Conservation (phyloP, 2,888 invertebrate species). For the Drosophila atroscutellata region DNA sequence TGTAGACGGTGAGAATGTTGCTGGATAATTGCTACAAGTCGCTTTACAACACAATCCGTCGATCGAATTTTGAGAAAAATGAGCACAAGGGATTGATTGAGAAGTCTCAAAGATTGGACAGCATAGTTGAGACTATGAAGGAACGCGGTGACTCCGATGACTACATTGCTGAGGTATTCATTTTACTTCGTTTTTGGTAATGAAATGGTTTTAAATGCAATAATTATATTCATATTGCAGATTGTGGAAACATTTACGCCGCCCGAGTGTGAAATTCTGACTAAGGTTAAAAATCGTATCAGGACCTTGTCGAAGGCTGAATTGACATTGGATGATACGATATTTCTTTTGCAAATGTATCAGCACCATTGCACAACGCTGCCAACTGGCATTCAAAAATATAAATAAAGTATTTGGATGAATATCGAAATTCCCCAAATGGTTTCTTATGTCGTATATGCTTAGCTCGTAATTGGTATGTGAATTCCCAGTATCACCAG, state of each 20-base stretch:
- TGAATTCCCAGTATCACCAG: not conserved
- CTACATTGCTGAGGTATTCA: constrained; percentile 90
- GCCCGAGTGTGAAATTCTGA: constrained; percentile 91
- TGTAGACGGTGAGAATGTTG: constrained; percentile 88
- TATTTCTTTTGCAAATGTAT: constrained; percentile 93
- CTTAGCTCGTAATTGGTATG: not conserved
- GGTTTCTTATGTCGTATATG: not conserved
- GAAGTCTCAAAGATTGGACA: constrained; percentile 94
- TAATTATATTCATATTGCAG: constrained; percentile 49
- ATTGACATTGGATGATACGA: constrained; percentile 91
- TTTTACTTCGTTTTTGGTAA: constrained; percentile 74
- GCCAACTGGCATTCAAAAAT: constrained; percentile 63
- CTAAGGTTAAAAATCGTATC: constrained; percentile 90
- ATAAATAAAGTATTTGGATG: constrained; percentile 52
- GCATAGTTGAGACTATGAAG: constrained; percentile 91
- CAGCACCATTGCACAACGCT: constrained; percentile 86
- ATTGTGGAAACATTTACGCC: constrained; percentile 93
- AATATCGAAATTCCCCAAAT: not conserved
- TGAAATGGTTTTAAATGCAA: not conserved
- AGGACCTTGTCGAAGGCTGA: constrained; percentile 92
- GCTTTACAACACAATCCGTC: constrained; percentile 89
- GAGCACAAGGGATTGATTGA: constrained; percentile 92
- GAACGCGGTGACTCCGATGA: constrained; percentile 91
- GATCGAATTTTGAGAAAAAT: constrained; percentile 88
- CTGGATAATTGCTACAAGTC: constrained; percentile 90